A percentile compares a stretch with the other conserved stretches of the same genome.
phyloP scores from a whole-genome alignment of 2,888 invertebrate genomes.

The Phengaris arion region DNA sequence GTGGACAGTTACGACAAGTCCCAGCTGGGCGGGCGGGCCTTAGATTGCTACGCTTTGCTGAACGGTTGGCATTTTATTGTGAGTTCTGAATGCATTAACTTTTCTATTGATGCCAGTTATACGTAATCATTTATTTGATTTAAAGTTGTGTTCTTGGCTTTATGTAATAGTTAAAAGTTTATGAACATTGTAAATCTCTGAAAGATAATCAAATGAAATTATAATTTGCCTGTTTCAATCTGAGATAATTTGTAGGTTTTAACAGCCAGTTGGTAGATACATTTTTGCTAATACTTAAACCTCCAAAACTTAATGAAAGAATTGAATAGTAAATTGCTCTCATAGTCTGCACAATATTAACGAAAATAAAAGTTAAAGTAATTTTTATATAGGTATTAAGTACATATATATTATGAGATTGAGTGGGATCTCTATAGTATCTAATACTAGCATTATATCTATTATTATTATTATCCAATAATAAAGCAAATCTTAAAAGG shows the following conservation, averaged over 20 bases:
- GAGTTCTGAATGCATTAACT: not conserved
- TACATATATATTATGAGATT: not conserved
- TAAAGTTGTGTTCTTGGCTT: no score
- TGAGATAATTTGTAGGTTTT: no score
- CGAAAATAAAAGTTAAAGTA: not conserved
- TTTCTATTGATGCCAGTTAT: no score
- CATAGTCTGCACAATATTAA: not conserved
- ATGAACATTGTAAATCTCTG: no score
- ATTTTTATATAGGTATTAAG: not conserved
- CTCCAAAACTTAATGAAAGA: no score
- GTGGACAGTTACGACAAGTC: not conserved
- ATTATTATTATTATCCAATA: constrained; percentile 1
- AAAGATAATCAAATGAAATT: no score
- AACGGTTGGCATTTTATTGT: not conserved
- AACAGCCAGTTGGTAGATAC: no score
- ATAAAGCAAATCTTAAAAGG: constrained; percentile 6
- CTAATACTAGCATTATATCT: not conserved
- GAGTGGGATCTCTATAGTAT: not conserved
- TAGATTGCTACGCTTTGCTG: not conserved
- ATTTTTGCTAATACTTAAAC: no score
- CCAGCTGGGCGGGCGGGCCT: not conserved
- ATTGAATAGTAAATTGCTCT: no score
- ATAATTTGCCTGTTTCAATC: no score
- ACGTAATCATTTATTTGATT: no score
- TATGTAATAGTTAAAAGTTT: no score